Evolutionary conservation across 2,797 vertebrate species (phyloP).

Genomic region (Girardinus metallicus): DNA sequence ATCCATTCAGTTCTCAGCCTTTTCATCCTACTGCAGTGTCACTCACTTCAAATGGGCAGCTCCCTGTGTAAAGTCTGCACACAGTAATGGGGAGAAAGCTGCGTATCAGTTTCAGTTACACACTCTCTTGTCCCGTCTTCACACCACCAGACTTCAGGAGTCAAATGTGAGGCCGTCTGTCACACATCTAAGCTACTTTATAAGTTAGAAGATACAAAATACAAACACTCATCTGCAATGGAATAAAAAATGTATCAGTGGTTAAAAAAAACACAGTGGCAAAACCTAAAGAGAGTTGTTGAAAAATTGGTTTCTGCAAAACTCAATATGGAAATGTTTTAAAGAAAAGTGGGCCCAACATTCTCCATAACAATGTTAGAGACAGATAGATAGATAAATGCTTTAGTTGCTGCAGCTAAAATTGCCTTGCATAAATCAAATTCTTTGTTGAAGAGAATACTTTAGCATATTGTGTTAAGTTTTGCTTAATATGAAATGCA

Average conservation of each 20-base stretch:
- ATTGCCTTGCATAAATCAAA: not conserved
- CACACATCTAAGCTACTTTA: not conserved
- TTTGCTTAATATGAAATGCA: not conserved
- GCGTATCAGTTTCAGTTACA: conserved; percentile 20
- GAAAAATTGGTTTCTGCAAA: not conserved
- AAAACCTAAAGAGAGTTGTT: not conserved
- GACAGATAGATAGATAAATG: not conserved
- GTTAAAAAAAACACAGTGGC: not conserved
- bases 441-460: not conserved
- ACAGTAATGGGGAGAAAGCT: conserved; percentile 27
- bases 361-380: not conserved
- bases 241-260: not conserved
- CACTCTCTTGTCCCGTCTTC: conserved; percentile 11
- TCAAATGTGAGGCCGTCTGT: not conserved
- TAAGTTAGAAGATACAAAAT: not conserved
- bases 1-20: conserved; percentile 31
- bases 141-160: not conserved
- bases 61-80: conserved; percentile 55
- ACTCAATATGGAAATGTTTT: not conserved
- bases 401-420: not conserved
- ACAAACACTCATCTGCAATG: not conserved
- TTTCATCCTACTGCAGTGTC: conserved; percentile 70
- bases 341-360: not conserved
- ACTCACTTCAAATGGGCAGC: conserved; percentile 60
- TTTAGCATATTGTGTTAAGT: not conserved